Conservation (phyloP, 2,888 invertebrate genomes). For the Operophtera brumata region DNA sequence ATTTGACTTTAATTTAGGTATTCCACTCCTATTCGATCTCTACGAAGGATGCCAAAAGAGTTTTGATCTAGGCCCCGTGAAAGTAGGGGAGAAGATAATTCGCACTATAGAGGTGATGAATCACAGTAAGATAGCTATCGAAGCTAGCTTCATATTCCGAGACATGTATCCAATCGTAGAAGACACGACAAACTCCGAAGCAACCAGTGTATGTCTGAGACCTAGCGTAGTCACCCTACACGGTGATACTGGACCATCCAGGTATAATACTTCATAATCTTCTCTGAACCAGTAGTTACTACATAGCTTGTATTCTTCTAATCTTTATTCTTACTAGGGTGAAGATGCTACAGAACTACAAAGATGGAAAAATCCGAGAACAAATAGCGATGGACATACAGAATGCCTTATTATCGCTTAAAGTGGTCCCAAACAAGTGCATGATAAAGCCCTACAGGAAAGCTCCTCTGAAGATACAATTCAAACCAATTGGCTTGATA, state of each 20-base stretch:
- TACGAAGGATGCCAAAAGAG: conserved; percentile 75
- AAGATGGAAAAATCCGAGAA: conserved; percentile 56
- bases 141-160: conserved; percentile 75
- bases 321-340: conserved; percentile 49
- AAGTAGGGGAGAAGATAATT: conserved; percentile 73
- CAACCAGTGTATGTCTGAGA: conserved; percentile 64
- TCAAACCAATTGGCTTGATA: conserved; percentile 70
- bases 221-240: conserved; percentile 39
- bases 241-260: conserved; percentile 48
- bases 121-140: conserved; percentile 76
- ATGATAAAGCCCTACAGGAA: conserved; percentile 61
- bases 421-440: conserved; percentile 63
- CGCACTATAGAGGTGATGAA: conserved; percentile 81
- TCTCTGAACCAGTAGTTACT: neutral
- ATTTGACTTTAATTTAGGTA: conserved; percentile 47
- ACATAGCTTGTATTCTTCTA: too few species aligned
- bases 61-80: conserved; percentile 68
- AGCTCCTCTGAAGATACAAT: conserved; percentile 67
- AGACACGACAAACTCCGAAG: conserved; percentile 56
- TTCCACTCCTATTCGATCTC: conserved; percentile 67
- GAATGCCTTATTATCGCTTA: conserved; percentile 66
- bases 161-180: conserved; percentile 67
- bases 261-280: conserved; percentile 42
- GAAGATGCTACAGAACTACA: conserved; percentile 60
- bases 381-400: conserved; percentile 63